Evolutionary conservation across 2,888 invertebrate species (phyloP).

Genomic region (Drosophila differens): DNA sequence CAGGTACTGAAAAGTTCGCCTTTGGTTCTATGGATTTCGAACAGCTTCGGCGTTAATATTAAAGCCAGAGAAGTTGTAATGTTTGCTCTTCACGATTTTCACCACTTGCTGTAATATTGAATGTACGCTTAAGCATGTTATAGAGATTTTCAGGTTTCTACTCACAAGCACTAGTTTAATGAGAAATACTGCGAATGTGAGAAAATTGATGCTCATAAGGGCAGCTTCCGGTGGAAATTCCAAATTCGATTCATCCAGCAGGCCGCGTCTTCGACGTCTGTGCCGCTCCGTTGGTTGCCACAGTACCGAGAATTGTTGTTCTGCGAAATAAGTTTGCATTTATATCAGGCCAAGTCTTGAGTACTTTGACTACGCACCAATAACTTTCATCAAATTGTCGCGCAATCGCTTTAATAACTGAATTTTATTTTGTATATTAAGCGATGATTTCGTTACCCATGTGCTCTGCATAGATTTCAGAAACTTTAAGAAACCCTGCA

Average conservation of each 20-base stretch:
- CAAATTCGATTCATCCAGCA: slow-evolving; percentile 87
- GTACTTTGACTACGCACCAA: slow-evolving; percentile 87
- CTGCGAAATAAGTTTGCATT: slow-evolving; percentile 75
- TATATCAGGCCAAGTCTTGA: slow-evolving; percentile 11
- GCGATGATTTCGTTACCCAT: slow-evolving; percentile 78
- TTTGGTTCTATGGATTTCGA: slow-evolving; percentile 51
- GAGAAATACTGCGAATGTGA: slow-evolving; percentile 94
- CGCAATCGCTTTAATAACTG: slow-evolving; percentile 77
- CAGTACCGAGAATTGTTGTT: slow-evolving; percentile 85
- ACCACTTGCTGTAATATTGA: slow-evolving; percentile 88
- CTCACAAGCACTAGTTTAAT: slow-evolving; percentile 93
- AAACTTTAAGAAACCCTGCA: slow-evolving; percentile 82
- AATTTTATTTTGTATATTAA: slow-evolving; percentile 83
- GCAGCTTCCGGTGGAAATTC: slow-evolving; percentile 94
- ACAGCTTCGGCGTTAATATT: slow-evolving; percentile 63
- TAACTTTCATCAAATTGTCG: slow-evolving; percentile 88
- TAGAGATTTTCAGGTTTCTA: not conserved
- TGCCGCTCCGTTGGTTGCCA: slow-evolving; percentile 85
- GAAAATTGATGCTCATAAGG: slow-evolving; percentile 92
- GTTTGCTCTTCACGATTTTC: slow-evolving; percentile 88
- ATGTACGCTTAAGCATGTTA: not conserved
- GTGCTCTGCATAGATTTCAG: slow-evolving; percentile 80
- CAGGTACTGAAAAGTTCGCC: not conserved
- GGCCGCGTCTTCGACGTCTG: slow-evolving; percentile 77
- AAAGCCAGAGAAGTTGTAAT: slow-evolving; percentile 82